Evolutionary conservation across 2,888 invertebrate genomes (phyloP).

Genomic region (Thera britannica): DNA sequence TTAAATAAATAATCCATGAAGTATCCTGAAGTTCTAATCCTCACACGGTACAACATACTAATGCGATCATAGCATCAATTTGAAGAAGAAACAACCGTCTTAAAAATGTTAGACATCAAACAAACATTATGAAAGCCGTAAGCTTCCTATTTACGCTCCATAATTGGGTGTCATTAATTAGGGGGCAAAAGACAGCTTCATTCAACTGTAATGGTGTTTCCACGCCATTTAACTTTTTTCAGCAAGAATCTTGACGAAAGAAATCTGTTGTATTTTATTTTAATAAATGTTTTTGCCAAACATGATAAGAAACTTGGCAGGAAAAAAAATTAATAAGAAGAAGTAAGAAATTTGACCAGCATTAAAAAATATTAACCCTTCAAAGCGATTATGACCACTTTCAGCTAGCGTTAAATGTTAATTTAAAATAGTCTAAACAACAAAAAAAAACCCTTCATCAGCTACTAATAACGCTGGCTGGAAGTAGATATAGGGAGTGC

Average conservation of each 20-base stretch:
- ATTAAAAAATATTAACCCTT: neutral
- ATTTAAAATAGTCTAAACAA: too few relatives aligned
- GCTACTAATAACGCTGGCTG: too few relatives aligned
- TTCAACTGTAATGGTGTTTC: conserved; percentile 22
- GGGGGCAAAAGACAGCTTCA: conserved; percentile 24
- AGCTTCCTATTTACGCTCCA: conserved; percentile 17
- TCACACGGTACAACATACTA: too few relatives aligned
- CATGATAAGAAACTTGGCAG: neutral
- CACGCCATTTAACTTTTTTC: conserved; percentile 20
- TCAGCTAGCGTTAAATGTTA: neutral
- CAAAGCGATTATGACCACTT: neutral
- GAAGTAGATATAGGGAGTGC: too few relatives aligned
- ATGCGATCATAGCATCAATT: too few relatives aligned
- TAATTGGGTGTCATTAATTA: conserved; percentile 30
- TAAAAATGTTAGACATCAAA: neutral
- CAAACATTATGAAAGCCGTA: conserved; percentile 12
- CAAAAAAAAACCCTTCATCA: too few relatives aligned
- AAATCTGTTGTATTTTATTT: conserved; percentile 1
- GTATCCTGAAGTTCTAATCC: too few relatives aligned
- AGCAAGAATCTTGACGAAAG: conserved; percentile 1
- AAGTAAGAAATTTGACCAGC: neutral
- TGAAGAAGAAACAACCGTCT: neutral
- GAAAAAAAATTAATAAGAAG: too few relatives aligned
- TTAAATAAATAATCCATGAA: too few relatives aligned
- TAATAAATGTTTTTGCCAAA: neutral